Evolutionary conservation across 23 tunicate species (phyloP).

Genomic region (Ciona savignyi): DNA sequence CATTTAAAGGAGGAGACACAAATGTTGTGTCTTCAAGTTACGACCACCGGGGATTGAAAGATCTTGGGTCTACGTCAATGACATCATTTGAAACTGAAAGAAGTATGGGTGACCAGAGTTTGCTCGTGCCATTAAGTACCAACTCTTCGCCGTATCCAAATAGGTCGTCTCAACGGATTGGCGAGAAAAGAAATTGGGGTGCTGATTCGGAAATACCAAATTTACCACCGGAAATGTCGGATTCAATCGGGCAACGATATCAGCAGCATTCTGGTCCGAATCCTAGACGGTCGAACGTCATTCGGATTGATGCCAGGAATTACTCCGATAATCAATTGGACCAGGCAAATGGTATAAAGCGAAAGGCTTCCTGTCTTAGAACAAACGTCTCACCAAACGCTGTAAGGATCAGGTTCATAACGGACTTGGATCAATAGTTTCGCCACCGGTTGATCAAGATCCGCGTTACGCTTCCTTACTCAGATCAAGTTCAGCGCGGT

Average conservation of each 20-base stretch:
- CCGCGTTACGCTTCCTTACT: neutral
- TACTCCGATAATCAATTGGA: slow-evolving; percentile 6
- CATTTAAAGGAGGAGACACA: slow-evolving; percentile 6
- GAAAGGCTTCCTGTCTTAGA: slow-evolving; percentile 3
- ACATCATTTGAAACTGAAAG: neutral
- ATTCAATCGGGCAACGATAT: slow-evolving; percentile 9
- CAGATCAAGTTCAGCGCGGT: slow-evolving; percentile 16
- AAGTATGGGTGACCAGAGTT: neutral
- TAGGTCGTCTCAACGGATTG: slow-evolving; percentile 11
- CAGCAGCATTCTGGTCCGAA: neutral
- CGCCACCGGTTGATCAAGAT: neutral
- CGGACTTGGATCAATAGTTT: neutral
- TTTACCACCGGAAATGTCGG: slow-evolving; percentile 17
- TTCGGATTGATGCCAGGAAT: slow-evolving; percentile 30
- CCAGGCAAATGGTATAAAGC: neutral
- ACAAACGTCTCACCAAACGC: slow-evolving; percentile 11
- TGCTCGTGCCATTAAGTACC: neutral
- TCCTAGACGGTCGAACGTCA: slow-evolving; percentile 19
- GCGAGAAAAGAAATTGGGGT: neutral
- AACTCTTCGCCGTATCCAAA: slow-evolving; percentile 12
- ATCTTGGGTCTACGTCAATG: neutral
- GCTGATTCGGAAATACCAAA: slow-evolving; percentile 6
- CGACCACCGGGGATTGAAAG: neutral
- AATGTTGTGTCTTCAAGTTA: neutral
- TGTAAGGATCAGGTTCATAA: neutral